Conservation (phyloP, 2,797 vertebrate species). For the Takifugu ocellatus region DNA sequence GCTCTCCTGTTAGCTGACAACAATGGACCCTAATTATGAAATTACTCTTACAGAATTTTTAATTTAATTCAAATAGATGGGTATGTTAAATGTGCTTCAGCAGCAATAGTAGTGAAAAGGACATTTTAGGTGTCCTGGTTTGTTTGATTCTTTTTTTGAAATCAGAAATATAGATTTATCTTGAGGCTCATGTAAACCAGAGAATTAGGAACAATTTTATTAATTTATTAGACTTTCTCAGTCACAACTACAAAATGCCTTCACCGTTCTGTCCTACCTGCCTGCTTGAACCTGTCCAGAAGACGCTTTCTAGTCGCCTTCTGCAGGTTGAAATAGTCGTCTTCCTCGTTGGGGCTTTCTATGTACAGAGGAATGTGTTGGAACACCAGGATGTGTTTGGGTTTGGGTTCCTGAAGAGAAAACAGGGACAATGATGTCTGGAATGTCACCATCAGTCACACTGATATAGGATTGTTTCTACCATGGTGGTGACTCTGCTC, state of each 20-base stretch:
- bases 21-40: conserved; percentile 54
- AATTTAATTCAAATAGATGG: conserved; percentile 59
- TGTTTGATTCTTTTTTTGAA: too few relatives aligned
- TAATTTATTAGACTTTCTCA: too few relatives aligned
- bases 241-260: background rate
- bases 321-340: conserved; percentile 91
- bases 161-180: conserved; percentile 13
- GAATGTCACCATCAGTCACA: conserved; percentile 3
- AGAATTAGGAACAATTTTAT: background rate
- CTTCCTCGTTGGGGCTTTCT: conserved; percentile 80
- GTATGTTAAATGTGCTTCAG: conserved; percentile 39
- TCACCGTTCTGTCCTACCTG: conserved; percentile 63
- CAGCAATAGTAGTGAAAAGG: conserved; percentile 32
- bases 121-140: conserved; percentile 8
- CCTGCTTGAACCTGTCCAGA: conserved; percentile 84
- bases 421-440: conserved; percentile 1
- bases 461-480: conserved; percentile 23
- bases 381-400: conserved; percentile 85
- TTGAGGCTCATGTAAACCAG: background rate
- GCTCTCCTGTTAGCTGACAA: conserved; percentile 39
- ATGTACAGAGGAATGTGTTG: conserved; percentile 95
- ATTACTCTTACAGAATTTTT: conserved; percentile 44
- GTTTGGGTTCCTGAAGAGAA: conserved; percentile 58
- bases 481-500: conserved; percentile 57
- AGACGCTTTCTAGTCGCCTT: conserved; percentile 76